phyloP scores from a whole-genome alignment of 2,797 vertebrate species.

The Naso thynnoides region DNA sequence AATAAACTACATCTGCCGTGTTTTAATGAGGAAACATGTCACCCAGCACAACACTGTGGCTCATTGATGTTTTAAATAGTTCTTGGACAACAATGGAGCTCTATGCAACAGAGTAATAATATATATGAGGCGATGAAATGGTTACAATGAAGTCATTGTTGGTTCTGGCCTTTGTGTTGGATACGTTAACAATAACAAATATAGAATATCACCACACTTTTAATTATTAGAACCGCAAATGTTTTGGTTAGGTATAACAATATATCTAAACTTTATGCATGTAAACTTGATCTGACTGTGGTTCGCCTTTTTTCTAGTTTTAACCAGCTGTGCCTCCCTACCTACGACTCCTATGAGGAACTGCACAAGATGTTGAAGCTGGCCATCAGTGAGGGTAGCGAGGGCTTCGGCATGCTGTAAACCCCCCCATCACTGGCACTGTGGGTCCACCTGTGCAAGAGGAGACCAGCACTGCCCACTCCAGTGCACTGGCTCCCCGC shows the following conservation, averaged over 20 bases:
- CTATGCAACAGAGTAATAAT: not conserved
- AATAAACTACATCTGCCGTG: not conserved
- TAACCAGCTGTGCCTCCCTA: constrained; percentile 99
- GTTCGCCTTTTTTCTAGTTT: constrained; percentile 84
- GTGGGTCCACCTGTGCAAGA: constrained; percentile 33
- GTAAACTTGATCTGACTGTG: not conserved
- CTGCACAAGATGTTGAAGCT: constrained; percentile 98
- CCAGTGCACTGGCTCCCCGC: constrained; percentile 19
- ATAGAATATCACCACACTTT: not conserved
- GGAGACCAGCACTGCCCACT: constrained; percentile 36
- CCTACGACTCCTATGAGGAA: constrained; percentile 98
- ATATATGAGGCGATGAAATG: constrained; percentile 5
- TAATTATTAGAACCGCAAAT: not conserved
- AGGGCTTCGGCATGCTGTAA: constrained; percentile 99
- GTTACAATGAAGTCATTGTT: not conserved
- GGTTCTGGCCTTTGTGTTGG: not conserved
- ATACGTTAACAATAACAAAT: not conserved
- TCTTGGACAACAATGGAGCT: constrained; percentile 15
- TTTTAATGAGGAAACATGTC: not conserved
- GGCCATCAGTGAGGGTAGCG: constrained; percentile 99
- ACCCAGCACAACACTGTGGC: not conserved
- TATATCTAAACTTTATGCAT: not conserved
- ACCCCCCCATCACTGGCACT: constrained; percentile 60
- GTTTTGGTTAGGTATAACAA: not conserved
- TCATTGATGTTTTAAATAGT: constrained; percentile 23